Percentiles rank a stretch among this genome's conserved stretches.
Conservation (phyloP, 2,888 invertebrate species). For the Plebejus argus region DNA sequence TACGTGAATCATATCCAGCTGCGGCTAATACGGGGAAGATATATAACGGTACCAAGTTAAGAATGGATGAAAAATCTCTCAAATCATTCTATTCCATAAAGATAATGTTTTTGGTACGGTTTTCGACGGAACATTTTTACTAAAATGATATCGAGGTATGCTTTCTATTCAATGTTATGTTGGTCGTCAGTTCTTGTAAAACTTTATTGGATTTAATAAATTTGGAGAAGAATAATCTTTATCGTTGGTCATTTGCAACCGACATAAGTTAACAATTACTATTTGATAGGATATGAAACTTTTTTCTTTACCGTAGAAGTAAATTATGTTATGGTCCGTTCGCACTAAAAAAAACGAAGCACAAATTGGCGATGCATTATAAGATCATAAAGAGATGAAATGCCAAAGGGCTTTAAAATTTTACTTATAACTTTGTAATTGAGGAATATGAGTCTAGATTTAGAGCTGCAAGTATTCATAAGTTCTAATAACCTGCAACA, state of each 20-base stretch:
- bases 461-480: neutral
- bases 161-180: neutral
- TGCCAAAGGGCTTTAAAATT: no score
- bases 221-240: no score
- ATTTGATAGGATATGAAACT: no score
- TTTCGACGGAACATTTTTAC: constrained; percentile 1
- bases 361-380: no score
- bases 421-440: no score
- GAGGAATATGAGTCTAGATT: neutral
- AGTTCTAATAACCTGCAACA: neutral
- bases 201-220: neutral
- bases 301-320: no score
- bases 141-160: neutral
- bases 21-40: constrained; percentile 43
- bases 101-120: constrained; percentile 37
- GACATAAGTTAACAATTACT: neutral
- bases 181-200: neutral
- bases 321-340: no score
- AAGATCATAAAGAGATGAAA: no score
- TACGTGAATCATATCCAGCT: constrained; percentile 36
- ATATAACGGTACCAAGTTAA: constrained; percentile 43
- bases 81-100: constrained; percentile 49
- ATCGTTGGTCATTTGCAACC: no score
- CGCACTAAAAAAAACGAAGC: no score
- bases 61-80: constrained; percentile 47